phyloP scores from a whole-genome alignment of 2,888 invertebrate species.

The Drosophila ochracea region DNA sequence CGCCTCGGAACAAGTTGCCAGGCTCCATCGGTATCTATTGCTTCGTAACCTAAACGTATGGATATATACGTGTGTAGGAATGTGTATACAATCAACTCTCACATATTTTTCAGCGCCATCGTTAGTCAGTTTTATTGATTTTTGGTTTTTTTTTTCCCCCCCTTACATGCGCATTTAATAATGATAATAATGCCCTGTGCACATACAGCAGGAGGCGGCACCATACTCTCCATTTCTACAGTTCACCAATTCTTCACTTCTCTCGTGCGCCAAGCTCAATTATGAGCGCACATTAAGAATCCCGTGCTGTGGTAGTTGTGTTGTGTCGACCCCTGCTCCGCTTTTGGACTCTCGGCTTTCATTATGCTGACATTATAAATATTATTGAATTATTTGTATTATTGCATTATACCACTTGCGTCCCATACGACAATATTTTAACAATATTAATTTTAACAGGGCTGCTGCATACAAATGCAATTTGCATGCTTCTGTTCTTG shows the following conservation, averaged over 20 bases:
- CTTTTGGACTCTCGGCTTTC: slow-evolving; percentile 41
- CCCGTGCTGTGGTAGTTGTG: slow-evolving; percentile 27
- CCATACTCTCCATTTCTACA: background rate
- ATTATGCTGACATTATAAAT: slow-evolving; percentile 65
- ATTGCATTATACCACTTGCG: slow-evolving; percentile 70
- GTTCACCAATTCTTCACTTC: slow-evolving; percentile 2
- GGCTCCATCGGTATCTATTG: slow-evolving; percentile 60
- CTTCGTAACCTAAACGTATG: slow-evolving; percentile 46
- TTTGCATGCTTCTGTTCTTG: slow-evolving; percentile 45
- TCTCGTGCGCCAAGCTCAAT: slow-evolving; percentile 49
- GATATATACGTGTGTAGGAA: slow-evolving; percentile 21
- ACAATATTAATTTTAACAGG: slow-evolving; percentile 39
- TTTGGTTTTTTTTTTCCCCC: slow-evolving; percentile 44
- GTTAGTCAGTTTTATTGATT: slow-evolving; percentile 75
- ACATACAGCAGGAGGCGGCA: slow-evolving; percentile 6
- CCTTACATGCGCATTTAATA: slow-evolving; percentile 56
- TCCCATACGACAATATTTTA: slow-evolving; percentile 27
- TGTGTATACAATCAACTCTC: slow-evolving; percentile 22
- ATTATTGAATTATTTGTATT: slow-evolving; percentile 77
- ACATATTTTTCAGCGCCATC: slow-evolving; percentile 20
- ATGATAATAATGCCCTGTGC: slow-evolving; percentile 21
- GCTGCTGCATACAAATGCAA: slow-evolving; percentile 41
- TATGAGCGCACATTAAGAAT: slow-evolving; percentile 70
- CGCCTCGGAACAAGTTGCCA: slow-evolving; percentile 65
- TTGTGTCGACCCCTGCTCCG: background rate